A percentile compares a stretch with the other conserved stretches of the same genome.
phyloP scores from a whole-genome alignment of 2,888 invertebrate genomes.

The Pachycephus smyrnensis region DNA sequence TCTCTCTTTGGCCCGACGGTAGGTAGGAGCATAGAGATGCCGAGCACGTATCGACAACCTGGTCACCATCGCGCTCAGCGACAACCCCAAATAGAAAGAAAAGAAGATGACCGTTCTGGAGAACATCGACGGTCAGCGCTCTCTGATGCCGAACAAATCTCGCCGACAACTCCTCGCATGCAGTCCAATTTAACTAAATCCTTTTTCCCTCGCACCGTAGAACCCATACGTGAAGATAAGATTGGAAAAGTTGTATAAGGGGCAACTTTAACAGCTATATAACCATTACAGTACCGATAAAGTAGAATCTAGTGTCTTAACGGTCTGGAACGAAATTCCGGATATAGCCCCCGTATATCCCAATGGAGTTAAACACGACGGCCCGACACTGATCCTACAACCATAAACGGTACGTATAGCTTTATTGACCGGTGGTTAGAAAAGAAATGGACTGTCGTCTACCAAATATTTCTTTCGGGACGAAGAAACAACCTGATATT shows the following conservation, averaged over 20 bases:
- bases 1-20: not conserved
- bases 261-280: slow-evolving; percentile 65
- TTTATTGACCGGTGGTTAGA: slow-evolving; percentile 4
- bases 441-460: slow-evolving; percentile 2
- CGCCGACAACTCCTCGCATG: slow-evolving; percentile 49
- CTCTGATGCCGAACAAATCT: slow-evolving; percentile 60
- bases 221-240: slow-evolving; percentile 68
- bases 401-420: slow-evolving; percentile 5
- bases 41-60: slow-evolving; percentile 57
- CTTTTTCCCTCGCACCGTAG: slow-evolving; percentile 49
- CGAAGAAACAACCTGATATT: not conserved
- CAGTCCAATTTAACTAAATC: slow-evolving; percentile 69
- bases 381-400: slow-evolving; percentile 20
- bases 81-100: slow-evolving; percentile 44
- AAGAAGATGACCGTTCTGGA: slow-evolving; percentile 23
- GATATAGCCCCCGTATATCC: slow-evolving; percentile 60
- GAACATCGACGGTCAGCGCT: slow-evolving; percentile 49
- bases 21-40: slow-evolving; percentile 38
- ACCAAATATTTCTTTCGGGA: not conserved
- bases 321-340: slow-evolving; percentile 63
- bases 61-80: slow-evolving; percentile 48
- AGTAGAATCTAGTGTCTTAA: slow-evolving; percentile 65
- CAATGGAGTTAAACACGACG: slow-evolving; percentile 60
- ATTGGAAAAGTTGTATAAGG: slow-evolving; percentile 71
- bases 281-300: slow-evolving; percentile 64